phyloP scores from a whole-genome alignment of 2,113 vertebrate species.

The Oreamnos americanus region DNA sequence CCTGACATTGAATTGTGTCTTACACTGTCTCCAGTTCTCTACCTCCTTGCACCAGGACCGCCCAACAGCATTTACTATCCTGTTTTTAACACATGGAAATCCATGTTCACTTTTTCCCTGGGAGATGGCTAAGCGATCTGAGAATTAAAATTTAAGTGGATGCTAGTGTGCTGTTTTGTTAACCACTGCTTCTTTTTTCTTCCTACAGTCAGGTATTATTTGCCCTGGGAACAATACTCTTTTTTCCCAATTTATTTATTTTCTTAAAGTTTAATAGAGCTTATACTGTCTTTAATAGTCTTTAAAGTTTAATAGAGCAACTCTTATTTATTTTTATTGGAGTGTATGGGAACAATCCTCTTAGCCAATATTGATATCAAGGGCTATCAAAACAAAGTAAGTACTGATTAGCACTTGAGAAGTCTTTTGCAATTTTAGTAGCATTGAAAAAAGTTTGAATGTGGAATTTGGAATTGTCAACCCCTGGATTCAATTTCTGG shows the following conservation, averaged over 20 bases:
- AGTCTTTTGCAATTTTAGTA: not conserved
- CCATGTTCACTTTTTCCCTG: not conserved
- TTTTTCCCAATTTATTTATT: not conserved
- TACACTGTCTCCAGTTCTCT: not conserved
- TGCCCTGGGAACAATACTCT: not conserved
- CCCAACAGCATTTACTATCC: not conserved
- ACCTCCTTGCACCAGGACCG: fast-evolving
- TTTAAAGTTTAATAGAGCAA: not conserved
- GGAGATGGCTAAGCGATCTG: not conserved
- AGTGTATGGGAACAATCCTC: not conserved
- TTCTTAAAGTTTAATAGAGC: not conserved
- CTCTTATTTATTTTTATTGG: not conserved
- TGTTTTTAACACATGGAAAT: not conserved
- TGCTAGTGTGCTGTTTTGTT: not conserved
- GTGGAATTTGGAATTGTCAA: not conserved
- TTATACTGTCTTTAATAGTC: too few relatives aligned
- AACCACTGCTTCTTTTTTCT: not conserved
- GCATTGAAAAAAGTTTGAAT: not conserved
- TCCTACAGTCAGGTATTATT: not conserved
- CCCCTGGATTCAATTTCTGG: not conserved
- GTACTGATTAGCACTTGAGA: not conserved
- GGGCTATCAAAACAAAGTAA: not conserved
- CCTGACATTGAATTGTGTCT: not conserved
- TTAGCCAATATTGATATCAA: not conserved
- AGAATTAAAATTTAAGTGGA: not conserved